Evolutionary conservation across 2,888 invertebrate genomes (phyloP), one percentile per base, ranked within the genome.

Genomic region (Drosophila nigricruria): DNA sequence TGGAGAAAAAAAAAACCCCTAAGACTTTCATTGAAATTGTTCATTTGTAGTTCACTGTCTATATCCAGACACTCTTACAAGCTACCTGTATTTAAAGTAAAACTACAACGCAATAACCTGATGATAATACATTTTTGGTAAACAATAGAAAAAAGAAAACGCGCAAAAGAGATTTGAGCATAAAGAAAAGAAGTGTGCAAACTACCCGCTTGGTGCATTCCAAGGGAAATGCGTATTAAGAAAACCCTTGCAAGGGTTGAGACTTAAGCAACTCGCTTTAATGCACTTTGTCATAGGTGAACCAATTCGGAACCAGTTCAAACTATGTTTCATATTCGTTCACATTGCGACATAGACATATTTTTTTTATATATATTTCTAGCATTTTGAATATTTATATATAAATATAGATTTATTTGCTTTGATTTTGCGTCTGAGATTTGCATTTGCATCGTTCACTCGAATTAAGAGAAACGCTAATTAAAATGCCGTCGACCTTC

Each of bases 401-500:
- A n/a, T 12, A 43, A 36, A 20, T 36, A 23, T 14, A 45, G 27
- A 40, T 38, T 52, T 54, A 18, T 69, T 69, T 81, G 57, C 68
- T 64, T 73, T 79, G 30, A 68, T 73, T 72, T 69, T 70, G 50
- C 63, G 54, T 68, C 69, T 56, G 45, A 14, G 49, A 61, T 66
- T 67, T 64, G 65, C 25, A 58, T 54, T 25, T 25, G 36, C 57
- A 40, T 53, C 61, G 58, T 50, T 67, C 49, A 53, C 5, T 18
- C 18, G 9, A 60, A 36, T 36, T 42, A 23, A 56, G 36, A 25
- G 40, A 38, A n/a, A 23, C 52, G 49, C 36, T 61, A 52, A 68
- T 73, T 57, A 57, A 68, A 70, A 70, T 74, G 74, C 54, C 58
- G 50, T 42, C 16, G 74, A 73, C 74, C 70, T 74, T 74, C 73